Percentiles rank a stretch among this genome's conserved stretches.
These are phyloP conservation scores for Pterocles gutturalis DNA, from an alignment of 2,113 vertebrate genomes.

Conservation along the genomic window DNA sequence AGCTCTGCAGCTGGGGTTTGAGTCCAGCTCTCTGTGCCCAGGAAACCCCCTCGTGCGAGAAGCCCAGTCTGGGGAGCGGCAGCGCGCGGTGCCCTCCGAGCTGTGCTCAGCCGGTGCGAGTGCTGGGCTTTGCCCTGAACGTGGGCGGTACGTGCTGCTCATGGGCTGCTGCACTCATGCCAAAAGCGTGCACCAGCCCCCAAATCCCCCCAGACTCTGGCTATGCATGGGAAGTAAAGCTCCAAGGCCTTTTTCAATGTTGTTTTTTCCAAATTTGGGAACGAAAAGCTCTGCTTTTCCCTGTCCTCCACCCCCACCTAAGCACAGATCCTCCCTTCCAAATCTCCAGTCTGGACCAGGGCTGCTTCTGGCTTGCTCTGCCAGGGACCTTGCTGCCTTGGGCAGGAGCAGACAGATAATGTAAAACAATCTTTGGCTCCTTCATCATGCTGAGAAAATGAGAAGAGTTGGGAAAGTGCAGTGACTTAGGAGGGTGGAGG, in stretches of 20 bases:
- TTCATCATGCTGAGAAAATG: neutral
- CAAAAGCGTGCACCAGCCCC: neutral
- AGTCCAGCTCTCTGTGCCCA: neutral
- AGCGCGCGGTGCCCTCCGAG: rapidly evolving
- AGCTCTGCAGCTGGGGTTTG: neutral
- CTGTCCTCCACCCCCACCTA: neutral
- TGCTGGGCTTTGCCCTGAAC: neutral
- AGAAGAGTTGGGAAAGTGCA: neutral
- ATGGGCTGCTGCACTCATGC: neutral
- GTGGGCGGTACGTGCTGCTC: rapidly evolving
- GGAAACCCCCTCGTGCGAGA: rapidly evolving
- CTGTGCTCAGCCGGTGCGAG: rapidly evolving
- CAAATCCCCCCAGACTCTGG: neutral
- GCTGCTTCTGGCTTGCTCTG: neutral
- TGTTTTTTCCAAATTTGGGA: neutral
- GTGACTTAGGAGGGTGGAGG: neutral
- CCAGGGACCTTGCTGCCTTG: neutral
- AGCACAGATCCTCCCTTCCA: neutral
- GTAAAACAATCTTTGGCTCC: neutral
- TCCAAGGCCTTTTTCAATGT: neutral
- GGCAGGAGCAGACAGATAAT: neutral
- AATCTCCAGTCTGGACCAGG: neutral
- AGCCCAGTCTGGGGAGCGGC: neutral
- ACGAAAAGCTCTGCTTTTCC: neutral
- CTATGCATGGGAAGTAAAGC: rapidly evolving